phyloP scores from a whole-genome alignment of 2,888 invertebrate genomes.

The Syrphus vitripennis region DNA sequence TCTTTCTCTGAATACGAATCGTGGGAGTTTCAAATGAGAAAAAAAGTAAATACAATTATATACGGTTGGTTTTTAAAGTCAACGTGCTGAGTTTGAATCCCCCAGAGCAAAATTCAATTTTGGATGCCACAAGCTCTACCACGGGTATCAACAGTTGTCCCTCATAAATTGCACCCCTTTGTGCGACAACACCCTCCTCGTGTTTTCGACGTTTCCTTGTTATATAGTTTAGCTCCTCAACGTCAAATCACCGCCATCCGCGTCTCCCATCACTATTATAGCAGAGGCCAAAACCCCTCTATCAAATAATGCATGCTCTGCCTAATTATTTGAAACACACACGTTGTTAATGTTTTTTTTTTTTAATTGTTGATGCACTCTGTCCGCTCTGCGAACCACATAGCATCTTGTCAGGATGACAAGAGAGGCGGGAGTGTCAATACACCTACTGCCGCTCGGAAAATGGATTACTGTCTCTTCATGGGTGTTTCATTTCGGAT shows the following conservation, averaged over 20 bases:
- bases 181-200: not conserved
- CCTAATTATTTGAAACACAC: constrained; percentile 48
- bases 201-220: not conserved
- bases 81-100: not conserved
- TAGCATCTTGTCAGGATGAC: constrained; percentile 21
- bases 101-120: constrained; percentile 60
- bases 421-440: constrained; percentile 9
- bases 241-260: not conserved
- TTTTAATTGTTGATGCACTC: constrained; percentile 10
- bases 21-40: no score
- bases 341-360: constrained; percentile 50
- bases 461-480: constrained; percentile 51
- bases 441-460: constrained; percentile 23
- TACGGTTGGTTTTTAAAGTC: constrained; percentile 30
- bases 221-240: not conserved
- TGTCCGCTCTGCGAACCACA: constrained; percentile 32
- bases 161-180: constrained; percentile 62
- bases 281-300: not conserved
- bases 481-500: constrained; percentile 18
- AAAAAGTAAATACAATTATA: constrained; percentile 53
- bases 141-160: constrained; percentile 66
- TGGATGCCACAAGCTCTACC: constrained; percentile 52
- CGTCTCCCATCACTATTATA: not conserved
- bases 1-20: no score
- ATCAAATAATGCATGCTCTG: constrained; percentile 37